A percentile compares a stretch with the other conserved stretches of the same genome.
phyloP scores from a whole-genome alignment of 2,888 invertebrate species.

The Furcula furcula region DNA sequence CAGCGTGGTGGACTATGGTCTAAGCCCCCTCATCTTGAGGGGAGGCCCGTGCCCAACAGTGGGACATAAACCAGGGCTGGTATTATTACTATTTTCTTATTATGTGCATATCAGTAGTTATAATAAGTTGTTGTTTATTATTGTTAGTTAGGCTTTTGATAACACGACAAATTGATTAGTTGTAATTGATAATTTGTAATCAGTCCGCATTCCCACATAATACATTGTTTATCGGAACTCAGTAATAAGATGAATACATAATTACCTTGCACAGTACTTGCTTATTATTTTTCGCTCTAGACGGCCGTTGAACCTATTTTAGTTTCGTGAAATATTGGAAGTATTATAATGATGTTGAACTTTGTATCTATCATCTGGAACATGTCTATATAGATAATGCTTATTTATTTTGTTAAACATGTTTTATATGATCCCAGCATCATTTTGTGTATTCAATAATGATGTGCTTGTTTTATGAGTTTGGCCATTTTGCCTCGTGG shows the following conservation, averaged over 20 bases:
- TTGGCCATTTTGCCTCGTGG: slow-evolving; percentile 6
- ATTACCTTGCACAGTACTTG: slow-evolving; percentile 8
- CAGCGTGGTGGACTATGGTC: too few species aligned
- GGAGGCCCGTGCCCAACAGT: too few species aligned
- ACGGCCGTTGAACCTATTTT: slow-evolving; percentile 19
- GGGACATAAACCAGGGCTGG: too few species aligned
- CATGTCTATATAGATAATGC: slow-evolving; percentile 1
- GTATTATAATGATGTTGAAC: neutral
- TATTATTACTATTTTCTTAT: too few species aligned
- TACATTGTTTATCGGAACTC: neutral
- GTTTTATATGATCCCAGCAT: neutral
- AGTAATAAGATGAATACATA: neutral
- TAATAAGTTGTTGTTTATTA: too few species aligned
- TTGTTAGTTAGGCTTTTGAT: too few species aligned
- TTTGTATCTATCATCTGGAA: neutral
- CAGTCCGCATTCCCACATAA: neutral
- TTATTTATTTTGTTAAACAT: slow-evolving; percentile 1
- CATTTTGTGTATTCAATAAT: neutral
- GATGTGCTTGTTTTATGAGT: slow-evolving; percentile 5
- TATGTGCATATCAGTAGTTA: too few species aligned
- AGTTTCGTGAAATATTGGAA: slow-evolving; percentile 5
- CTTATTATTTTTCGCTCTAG: slow-evolving; percentile 20
- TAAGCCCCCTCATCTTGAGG: too few species aligned
- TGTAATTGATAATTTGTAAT: neutral
- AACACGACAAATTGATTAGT: too few species aligned